Percentiles rank a stretch among this genome's conserved stretches.
Conservation (phyloP, 2,888 invertebrate genomes). For the Craniophora ligustri region DNA sequence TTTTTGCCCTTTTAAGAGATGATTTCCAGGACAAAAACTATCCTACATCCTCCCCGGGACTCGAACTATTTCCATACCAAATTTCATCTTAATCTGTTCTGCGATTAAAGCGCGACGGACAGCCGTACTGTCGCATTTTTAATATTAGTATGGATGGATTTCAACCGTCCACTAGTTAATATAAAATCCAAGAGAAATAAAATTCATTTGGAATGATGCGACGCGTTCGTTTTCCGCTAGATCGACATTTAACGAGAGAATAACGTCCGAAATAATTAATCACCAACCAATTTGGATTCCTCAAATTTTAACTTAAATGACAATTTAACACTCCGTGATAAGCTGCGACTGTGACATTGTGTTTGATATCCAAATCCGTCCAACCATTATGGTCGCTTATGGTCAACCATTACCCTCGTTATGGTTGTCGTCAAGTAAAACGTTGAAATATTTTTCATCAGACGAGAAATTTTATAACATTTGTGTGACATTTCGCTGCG, state of each 20-base stretch:
- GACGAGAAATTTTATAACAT: slow-evolving; percentile 11
- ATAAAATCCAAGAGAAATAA: neutral
- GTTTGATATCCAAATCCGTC: slow-evolving; percentile 20
- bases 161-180: too few species aligned
- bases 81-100: too few species aligned
- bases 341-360: neutral
- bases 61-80: too few species aligned
- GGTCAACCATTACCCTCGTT: slow-evolving; percentile 28
- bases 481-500: slow-evolving; percentile 16
- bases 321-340: neutral
- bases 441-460: slow-evolving; percentile 2
- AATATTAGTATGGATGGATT: too few species aligned
- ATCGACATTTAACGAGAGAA: neutral
- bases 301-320: neutral
- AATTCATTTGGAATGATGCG: neutral
- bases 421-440: slow-evolving; percentile 10
- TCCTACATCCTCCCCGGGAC: too few species aligned
- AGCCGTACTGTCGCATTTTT: too few species aligned
- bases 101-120: too few species aligned
- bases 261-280: neutral
- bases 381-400: slow-evolving; percentile 22
- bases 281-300: slow-evolving; percentile 6
- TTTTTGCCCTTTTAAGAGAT: too few species aligned
- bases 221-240: neutral
- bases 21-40: too few species aligned